These are phyloP conservation scores for Clinocottus analis DNA, from an alignment of 2,113 vertebrate species.

Conservation along the genomic window DNA sequence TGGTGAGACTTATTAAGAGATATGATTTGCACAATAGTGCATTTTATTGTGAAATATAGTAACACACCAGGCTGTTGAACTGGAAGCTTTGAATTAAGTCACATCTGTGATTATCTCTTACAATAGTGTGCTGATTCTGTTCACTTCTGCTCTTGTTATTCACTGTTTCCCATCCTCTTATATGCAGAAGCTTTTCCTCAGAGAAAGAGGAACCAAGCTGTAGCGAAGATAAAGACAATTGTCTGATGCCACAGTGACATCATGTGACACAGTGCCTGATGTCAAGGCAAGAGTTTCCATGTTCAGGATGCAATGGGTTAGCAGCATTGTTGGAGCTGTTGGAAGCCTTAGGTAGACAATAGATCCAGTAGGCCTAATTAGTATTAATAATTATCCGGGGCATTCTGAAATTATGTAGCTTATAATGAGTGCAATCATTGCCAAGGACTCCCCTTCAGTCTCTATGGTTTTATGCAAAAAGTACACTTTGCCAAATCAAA, in stretches of 20 bases:
- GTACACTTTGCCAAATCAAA: constrained; percentile 33
- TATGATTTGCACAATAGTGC: constrained; percentile 5
- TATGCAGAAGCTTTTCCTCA: constrained; percentile 24
- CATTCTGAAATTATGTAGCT: constrained; percentile 13
- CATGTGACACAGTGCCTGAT: neutral
- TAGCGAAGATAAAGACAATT: neutral
- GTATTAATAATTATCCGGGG: constrained; percentile 16
- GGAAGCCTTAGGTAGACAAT: neutral
- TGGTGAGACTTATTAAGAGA: neutral
- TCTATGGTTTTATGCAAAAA: constrained; percentile 34
- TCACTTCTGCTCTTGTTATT: constrained; percentile 21
- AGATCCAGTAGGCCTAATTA: neutral
- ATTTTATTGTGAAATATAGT: neutral
- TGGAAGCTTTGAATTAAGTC: neutral
- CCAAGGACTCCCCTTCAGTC: constrained; percentile 2
- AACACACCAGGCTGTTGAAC: neutral
- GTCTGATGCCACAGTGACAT: constrained; percentile 27
- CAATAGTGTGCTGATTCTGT: neutral
- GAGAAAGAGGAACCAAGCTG: constrained; percentile 30
- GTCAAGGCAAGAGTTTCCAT: constrained; percentile 6
- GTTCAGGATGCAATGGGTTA: neutral
- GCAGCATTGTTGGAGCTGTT: neutral
- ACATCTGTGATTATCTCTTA: neutral
- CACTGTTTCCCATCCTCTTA: neutral
- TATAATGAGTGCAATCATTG: constrained; percentile 15